Conservation (phyloP, 2,888 invertebrate genomes). For the Archips xylosteana region DNA sequence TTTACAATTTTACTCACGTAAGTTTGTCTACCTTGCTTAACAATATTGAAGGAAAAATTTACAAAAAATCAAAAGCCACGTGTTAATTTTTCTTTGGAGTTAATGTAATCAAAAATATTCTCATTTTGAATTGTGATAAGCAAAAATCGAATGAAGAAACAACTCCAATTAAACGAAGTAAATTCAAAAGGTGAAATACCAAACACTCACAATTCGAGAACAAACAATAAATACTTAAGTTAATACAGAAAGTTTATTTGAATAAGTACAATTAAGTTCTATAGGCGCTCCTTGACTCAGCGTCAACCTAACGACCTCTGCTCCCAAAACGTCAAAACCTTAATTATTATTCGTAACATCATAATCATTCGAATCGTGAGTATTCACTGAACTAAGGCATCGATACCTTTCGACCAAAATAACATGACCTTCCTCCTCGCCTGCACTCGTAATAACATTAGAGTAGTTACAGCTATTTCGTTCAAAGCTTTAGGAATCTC, state of each 20-base stretch:
- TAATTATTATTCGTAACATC: slow-evolving; percentile 81
- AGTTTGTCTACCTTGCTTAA: no score
- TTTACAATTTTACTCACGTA: no score
- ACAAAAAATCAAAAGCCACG: no score
- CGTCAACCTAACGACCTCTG: slow-evolving; percentile 58
- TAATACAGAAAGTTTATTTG: slow-evolving; percentile 19
- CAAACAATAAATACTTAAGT: not conserved
- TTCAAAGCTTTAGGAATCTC: slow-evolving; percentile 55
- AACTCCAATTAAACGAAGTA: not conserved
- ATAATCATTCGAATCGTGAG: slow-evolving; percentile 80
- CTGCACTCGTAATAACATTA: slow-evolving; percentile 4
- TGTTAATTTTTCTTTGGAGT: no score
- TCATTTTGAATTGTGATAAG: no score
- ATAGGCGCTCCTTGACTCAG: slow-evolving; percentile 39
- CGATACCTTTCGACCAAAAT: slow-evolving; percentile 62
- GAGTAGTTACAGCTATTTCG: slow-evolving; percentile 14
- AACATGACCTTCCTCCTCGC: slow-evolving; percentile 50
- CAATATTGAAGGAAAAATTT: no score
- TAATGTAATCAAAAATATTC: no score
- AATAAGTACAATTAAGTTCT: slow-evolving; percentile 24
- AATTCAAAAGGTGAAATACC: not conserved
- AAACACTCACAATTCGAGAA: not conserved
- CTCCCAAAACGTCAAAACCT: slow-evolving; percentile 77
- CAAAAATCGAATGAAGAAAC: no score
- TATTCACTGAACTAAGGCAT: slow-evolving; percentile 75